Percentiles rank a stretch among this genome's conserved stretches.
These are phyloP conservation scores for Gallinago paraguaiae DNA, from an alignment of 2,113 vertebrate genomes.

Conservation along the genomic window DNA sequence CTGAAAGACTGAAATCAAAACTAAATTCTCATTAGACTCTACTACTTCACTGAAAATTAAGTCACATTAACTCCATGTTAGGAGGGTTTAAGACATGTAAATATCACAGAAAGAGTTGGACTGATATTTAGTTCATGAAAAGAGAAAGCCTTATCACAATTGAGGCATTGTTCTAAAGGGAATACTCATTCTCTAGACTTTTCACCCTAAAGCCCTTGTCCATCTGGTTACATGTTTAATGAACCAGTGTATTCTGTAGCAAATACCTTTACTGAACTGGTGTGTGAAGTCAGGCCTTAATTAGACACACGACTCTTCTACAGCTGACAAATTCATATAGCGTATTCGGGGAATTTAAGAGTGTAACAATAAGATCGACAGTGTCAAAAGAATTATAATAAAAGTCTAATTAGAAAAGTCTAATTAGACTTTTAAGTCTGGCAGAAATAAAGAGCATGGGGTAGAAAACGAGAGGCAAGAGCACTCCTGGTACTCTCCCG, in stretches of 20 bases:
- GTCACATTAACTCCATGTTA: not conserved
- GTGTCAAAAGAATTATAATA: not conserved
- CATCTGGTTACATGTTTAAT: not conserved
- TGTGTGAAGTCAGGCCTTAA: not conserved
- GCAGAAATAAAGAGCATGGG: not conserved
- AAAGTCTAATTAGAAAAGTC: not conserved
- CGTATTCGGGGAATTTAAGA: not conserved
- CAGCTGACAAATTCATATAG: not conserved
- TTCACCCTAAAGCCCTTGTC: not conserved
- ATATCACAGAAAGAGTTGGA: not conserved
- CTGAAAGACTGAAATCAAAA: not conserved
- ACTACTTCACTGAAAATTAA: not conserved
- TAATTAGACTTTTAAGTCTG: not conserved
- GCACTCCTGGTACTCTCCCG: not conserved
- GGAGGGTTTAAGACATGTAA: not conserved
- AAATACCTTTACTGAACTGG: not conserved
- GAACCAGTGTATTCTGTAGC: not conserved
- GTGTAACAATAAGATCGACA: not conserved
- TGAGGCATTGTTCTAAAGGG: not conserved
- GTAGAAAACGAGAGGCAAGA: not conserved
- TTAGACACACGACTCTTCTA: not conserved
- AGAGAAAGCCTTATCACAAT: not conserved
- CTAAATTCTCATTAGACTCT: not conserved
- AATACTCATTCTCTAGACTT: not conserved
- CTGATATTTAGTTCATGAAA: not conserved